Percentiles rank a stretch among this genome's conserved stretches.
phyloP scores from a whole-genome alignment of 2,888 invertebrate genomes.

The Callinectes sapidus region DNA sequence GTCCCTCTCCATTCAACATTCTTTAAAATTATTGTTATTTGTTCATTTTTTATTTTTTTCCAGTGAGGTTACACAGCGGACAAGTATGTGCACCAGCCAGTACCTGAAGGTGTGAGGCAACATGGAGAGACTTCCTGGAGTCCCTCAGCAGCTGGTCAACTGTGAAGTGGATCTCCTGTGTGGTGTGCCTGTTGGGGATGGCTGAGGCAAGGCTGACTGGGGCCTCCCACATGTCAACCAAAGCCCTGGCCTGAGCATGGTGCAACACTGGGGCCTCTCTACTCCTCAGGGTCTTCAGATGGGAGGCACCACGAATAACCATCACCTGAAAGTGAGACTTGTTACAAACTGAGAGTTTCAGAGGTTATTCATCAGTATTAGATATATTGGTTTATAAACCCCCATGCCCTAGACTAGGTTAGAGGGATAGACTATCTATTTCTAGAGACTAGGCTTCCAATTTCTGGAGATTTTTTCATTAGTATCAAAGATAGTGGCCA shows the following conservation, averaged over 20 bases:
- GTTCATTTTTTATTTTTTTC: too few relatives aligned
- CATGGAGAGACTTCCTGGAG: slow-evolving; percentile 36
- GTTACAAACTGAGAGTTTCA: too few relatives aligned
- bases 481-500: too few relatives aligned
- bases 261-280: slow-evolving; percentile 49
- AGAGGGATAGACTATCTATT: too few relatives aligned
- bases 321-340: slow-evolving; percentile 24
- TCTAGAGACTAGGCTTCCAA: too few relatives aligned
- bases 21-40: too few relatives aligned
- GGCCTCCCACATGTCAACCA: slow-evolving; percentile 46
- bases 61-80: not conserved
- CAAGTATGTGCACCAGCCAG: not conserved
- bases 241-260: slow-evolving; percentile 42
- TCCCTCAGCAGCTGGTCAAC: slow-evolving; percentile 42
- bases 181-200: not conserved
- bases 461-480: too few relatives aligned
- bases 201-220: not conserved
- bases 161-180: slow-evolving; percentile 34
- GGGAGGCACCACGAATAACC: slow-evolving; percentile 38
- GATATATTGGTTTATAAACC: not conserved
- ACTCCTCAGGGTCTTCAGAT: slow-evolving; percentile 37
- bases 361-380: not conserved
- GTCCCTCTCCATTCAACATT: too few relatives aligned
- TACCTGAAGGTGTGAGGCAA: slow-evolving; percentile 41
- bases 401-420: too few relatives aligned